Evolutionary conservation across 2,888 invertebrate species (phyloP), one percentile per base, ranked within the genome.

Genomic region (Scotopteryx bipunctaria): DNA sequence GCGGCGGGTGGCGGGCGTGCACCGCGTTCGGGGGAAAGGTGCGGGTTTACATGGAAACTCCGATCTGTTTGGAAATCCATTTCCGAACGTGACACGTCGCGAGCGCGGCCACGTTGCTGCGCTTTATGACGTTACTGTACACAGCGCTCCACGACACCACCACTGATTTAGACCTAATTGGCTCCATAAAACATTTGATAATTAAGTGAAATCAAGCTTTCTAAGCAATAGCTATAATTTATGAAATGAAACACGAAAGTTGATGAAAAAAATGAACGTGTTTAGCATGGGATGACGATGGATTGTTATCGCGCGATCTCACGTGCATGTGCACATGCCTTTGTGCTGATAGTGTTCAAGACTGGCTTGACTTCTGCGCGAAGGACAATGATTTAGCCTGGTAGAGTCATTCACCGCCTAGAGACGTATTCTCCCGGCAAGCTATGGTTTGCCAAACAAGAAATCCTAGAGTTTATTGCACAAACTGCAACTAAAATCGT

Each of bases 41-140:
- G 33, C 33, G 33, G 29, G 43, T 21, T 40, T 44, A 21, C 43
- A 32, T 29, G 38, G 29, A 47, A 54, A 16, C 15, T 37, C 3
- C 37, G 33, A 31, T 42, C 36, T 38, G 43, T 47, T 53, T 43
- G 37, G 11, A 33, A 47, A 53, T 43, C 38, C 42, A 47, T 35
- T 53, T 53, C 41, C 29, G 41, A 45, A 36, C 23, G 43, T 29
- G 52, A 38, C 46, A 47, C 46, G 46, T 36, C 42, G 16, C 27
- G 11, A 21, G 5, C 25, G 32, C 21, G 16, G 23, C n/a, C 15
- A 23, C 35, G 42, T 32, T 11, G 44, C 31, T 19, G 13, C 15
- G 8, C 17, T 29, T 29, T 35, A 43, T 21, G 23, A 19, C n/a
- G 21, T 31, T 16, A 21, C 5, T 16, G 23, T 14, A 25, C 25